Conservation (phyloP, 2,888 invertebrate genomes). For the Blastobasis adustella region DNA sequence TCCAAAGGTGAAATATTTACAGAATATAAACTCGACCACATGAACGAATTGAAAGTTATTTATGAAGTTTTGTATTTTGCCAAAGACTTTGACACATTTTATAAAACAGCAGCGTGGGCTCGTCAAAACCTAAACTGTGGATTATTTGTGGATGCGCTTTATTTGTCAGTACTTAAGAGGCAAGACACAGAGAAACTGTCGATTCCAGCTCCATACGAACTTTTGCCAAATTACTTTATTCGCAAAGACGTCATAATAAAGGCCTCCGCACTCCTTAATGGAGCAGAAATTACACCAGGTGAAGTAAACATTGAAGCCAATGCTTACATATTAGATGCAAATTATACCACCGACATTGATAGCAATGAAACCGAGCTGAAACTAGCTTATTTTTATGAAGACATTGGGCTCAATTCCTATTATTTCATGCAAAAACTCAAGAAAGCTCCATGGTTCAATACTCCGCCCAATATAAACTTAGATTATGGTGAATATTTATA, state of each 20-base stretch:
- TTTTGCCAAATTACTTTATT: conserved; percentile 80
- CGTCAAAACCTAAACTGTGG: conserved; percentile 78
- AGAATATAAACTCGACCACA: conserved; percentile 45
- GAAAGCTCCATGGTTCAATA: conserved; percentile 72
- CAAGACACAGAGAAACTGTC: conserved; percentile 73
- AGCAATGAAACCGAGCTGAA: conserved; percentile 70
- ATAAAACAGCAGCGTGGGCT: conserved; percentile 73
- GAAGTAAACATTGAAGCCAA: conserved; percentile 53
- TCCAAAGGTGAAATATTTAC: conserved; percentile 55
- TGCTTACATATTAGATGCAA: conserved; percentile 47
- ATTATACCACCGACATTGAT: conserved; percentile 53
- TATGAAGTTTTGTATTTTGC: conserved; percentile 72
- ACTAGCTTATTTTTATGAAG: conserved; percentile 82
- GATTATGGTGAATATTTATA: conserved; percentile 78
- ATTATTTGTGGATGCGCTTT: conserved; percentile 76
- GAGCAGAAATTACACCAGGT: conserved; percentile 32
- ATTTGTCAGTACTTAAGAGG: conserved; percentile 73
- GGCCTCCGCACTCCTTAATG: conserved; percentile 42
- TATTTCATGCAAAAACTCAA: conserved; percentile 76
- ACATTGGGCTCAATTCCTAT: conserved; percentile 79
- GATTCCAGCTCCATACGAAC: conserved; percentile 79
- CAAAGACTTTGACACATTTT: conserved; percentile 74
- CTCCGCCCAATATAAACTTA: conserved; percentile 41
- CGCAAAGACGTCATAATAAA: conserved; percentile 74
- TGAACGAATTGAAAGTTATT: conserved; percentile 43